Base-by-base conservation (phyloP, 2,797 vertebrate genomes). In the Nannoperca obscura region DNA sequence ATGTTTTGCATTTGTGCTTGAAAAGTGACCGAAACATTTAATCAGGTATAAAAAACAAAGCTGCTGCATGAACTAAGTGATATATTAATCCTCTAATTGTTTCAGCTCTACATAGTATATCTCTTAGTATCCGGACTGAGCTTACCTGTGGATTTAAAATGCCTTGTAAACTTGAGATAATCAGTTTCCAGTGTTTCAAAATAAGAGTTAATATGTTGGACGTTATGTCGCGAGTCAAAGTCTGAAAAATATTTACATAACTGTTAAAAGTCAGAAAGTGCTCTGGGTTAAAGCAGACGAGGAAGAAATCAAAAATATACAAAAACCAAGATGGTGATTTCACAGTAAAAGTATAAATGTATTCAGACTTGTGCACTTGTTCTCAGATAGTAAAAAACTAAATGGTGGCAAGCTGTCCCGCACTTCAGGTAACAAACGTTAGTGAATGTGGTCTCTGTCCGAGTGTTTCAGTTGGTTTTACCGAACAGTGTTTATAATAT, bases 401-500 rank as follows among this genome's bases (percentile, higher is more conserved):
- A 5, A 24, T 44, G 50, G 85, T 87, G 90, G 85, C 76, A 74
- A 78, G 78, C 84, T 91, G 84, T 87, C 80, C 77, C 77, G 90
- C 93, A 95, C 93, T 95, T 94, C 86, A 90, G 85, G 87, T 81
- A 87, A 89, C 90, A 92, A 91, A 89, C 83, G 70, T 93, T 88
- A 85, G 91, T 86, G 82, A 86, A 91, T 96, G 95, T 96, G 96
- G 96, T 96, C 94, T 95, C 94, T 91, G 90, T 94, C 92, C 87
- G 94, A 76, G 76, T 85, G 95, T 95, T 95, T 96, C 94, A 95
- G 93, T 96, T 96, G 71, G 93, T 96, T 96, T 97, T 96, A 97
- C 96, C 95, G 94, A 96, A 96, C 96, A 98, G 97, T 98, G 96
- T 98, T 98, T 93, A 94, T 96, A 94, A 66, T 81, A 61, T 84